Evolutionary conservation across 2,113 vertebrate genomes (phyloP), one percentile per base, ranked within the genome.

Genomic region (Megaceryle torquata): DNA sequence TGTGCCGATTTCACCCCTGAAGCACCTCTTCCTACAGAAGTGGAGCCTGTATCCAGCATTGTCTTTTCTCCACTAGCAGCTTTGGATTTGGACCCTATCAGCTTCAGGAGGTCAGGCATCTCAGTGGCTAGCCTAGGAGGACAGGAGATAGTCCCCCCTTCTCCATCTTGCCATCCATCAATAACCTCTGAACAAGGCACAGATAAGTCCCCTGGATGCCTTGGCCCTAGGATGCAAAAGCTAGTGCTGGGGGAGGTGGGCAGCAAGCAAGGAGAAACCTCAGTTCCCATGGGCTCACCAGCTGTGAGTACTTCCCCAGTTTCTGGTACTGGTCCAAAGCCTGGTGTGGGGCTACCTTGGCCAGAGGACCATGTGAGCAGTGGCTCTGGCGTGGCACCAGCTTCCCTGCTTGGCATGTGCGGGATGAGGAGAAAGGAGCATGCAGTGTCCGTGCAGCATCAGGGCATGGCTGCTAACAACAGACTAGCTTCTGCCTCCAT

Each of bases 361-460:
- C 28, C 50, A 7, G 15, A 83, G 46, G 31, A 20, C 46, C 18
- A 5, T 0, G 4, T 5, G 12, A 79, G 43, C 25, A 65, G 46
- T 29, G 76, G 72, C 56, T 64, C 61, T 82, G 87, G 24, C 14
- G 24, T 60, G 48, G 7, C 44, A n/a, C 1, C 60, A 87, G 8
- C 56, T 63, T 59, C 43, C 11, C 48, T 46, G 46, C 5, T 22
- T 15, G 61, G 26, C 16, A 46, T 8, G 31, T 37, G 21, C 54
- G 71, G 1, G 3, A 5, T 0, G 6, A 82, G 25, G n/a, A 74
- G 54, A 53, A 41, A 37, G 15, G 48, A 76, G 39, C 57, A 29
- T 0, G 0, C 9, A 13, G 48, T 56, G 61, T 43, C 61, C 43
- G 29, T n/a, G 59, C 43, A 80, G 71, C 74, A 53, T 5, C 61